phyloP scores from a whole-genome alignment of 2,888 invertebrate species.

The Oeneis ivallda region DNA sequence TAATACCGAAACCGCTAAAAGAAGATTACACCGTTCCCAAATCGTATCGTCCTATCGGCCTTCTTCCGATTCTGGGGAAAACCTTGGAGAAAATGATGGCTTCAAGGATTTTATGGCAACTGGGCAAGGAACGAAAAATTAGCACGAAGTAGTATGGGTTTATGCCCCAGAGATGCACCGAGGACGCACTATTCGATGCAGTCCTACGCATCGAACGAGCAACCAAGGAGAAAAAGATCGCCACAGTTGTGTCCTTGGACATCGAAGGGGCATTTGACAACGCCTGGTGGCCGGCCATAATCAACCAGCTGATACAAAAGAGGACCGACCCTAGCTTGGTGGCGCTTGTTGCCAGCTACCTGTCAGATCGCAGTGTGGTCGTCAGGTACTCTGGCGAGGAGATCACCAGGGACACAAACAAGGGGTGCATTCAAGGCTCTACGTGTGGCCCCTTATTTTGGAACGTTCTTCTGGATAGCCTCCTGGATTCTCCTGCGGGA shows the following conservation, averaged over 20 bases:
- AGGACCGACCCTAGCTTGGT: background rate
- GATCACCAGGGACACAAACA: background rate
- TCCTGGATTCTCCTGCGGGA: too few species aligned
- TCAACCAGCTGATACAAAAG: background rate
- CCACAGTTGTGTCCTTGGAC: background rate
- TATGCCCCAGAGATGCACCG: constrained; percentile 3
- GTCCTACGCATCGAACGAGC: background rate
- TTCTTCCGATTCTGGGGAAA: constrained; percentile 21
- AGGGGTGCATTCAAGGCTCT: too few species aligned
- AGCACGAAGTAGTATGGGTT: constrained; percentile 7
- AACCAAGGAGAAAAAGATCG: background rate
- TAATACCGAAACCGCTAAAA: background rate
- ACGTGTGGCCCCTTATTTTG: too few species aligned
- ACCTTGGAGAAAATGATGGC: constrained; percentile 16
- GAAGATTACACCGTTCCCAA: background rate
- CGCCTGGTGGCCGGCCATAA: constrained; percentile 5
- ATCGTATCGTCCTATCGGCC: background rate
- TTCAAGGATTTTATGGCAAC: constrained; percentile 1
- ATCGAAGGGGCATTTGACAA: constrained; percentile 17
- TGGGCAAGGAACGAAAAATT: background rate
- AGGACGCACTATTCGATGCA: constrained; percentile 6
- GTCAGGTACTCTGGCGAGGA: background rate
- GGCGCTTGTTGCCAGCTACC: background rate
- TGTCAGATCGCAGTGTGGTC: background rate
- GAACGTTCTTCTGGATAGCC: too few species aligned